phyloP scores from a whole-genome alignment of 2,797 vertebrate genomes.

The Antrozous pallidus region DNA sequence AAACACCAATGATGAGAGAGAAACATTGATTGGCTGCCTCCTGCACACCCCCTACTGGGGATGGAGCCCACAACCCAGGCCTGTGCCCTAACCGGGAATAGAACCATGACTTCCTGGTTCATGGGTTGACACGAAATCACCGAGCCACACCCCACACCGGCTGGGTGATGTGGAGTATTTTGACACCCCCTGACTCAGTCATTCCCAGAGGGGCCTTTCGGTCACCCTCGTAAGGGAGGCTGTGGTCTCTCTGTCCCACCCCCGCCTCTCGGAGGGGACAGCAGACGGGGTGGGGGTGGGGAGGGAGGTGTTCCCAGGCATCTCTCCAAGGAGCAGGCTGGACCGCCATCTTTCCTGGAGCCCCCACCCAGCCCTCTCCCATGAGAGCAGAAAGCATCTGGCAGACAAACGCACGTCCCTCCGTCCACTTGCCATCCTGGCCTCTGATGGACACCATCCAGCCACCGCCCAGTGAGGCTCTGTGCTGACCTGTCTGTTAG shows the following conservation, averaged over 20 bases:
- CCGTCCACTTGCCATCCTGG: neutral
- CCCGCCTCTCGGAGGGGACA: neutral
- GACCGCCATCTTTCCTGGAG: conserved; percentile 18
- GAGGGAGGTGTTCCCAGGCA: neutral
- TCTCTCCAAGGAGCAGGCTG: neutral
- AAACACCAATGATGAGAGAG: too few relatives aligned
- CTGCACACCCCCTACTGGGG: too few relatives aligned
- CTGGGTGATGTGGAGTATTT: neutral
- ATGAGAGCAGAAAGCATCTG: neutral
- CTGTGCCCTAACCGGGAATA: too few relatives aligned
- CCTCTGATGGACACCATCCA: neutral
- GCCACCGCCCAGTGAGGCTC: neutral
- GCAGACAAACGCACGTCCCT: neutral
- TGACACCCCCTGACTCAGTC: neutral
- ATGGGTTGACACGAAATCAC: too few relatives aligned
- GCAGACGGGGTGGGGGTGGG: neutral
- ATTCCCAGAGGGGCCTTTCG: neutral
- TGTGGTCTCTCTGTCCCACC: neutral
- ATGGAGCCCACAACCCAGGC: too few relatives aligned
- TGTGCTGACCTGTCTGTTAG: neutral
- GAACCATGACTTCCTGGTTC: too few relatives aligned
- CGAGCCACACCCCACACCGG: too few relatives aligned
- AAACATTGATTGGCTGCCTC: too few relatives aligned
- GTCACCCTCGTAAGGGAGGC: neutral
- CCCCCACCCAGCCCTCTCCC: neutral